Percentiles rank a stretch among this genome's conserved stretches.
phyloP scores from a whole-genome alignment of 2,888 invertebrate genomes.

The Folsomia candida region DNA sequence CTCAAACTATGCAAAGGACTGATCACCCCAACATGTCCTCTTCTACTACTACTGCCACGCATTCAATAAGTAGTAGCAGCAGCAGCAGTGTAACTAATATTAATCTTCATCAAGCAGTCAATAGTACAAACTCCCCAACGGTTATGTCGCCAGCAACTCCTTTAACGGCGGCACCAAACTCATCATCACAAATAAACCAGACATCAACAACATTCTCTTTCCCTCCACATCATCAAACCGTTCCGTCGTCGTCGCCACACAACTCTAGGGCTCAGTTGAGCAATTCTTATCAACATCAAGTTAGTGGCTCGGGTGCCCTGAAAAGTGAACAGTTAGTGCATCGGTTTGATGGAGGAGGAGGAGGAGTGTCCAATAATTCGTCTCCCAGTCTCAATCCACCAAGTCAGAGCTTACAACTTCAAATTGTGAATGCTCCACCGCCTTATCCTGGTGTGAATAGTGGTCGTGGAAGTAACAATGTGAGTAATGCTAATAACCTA shows the following conservation, averaged over 20 bases:
- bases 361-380: not conserved
- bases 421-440: conserved; percentile 45
- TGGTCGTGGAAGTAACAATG: conserved; percentile 30
- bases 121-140: conserved; percentile 49
- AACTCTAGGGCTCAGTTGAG: not conserved
- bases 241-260: not conserved
- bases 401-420: conserved; percentile 50
- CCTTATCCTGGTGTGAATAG: conserved; percentile 48
- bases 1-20: conserved; percentile 77
- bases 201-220: not conserved
- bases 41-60: conserved; percentile 19
- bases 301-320: not conserved
- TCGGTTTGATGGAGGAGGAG: not conserved
- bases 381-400: conserved; percentile 17
- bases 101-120: conserved; percentile 39
- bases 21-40: conserved; percentile 53
- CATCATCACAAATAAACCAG: conserved; percentile 5
- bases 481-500: conserved; percentile 19
- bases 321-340: not conserved
- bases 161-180: conserved; percentile 44
- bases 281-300: not conserved
- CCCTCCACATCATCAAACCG: not conserved
- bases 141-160: conserved; percentile 51
- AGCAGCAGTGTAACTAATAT: conserved; percentile 6
- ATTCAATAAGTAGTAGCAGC: not conserved